Base-by-base conservation (phyloP, 2,888 invertebrate species). In the Epinotia brunnichana region DNA sequence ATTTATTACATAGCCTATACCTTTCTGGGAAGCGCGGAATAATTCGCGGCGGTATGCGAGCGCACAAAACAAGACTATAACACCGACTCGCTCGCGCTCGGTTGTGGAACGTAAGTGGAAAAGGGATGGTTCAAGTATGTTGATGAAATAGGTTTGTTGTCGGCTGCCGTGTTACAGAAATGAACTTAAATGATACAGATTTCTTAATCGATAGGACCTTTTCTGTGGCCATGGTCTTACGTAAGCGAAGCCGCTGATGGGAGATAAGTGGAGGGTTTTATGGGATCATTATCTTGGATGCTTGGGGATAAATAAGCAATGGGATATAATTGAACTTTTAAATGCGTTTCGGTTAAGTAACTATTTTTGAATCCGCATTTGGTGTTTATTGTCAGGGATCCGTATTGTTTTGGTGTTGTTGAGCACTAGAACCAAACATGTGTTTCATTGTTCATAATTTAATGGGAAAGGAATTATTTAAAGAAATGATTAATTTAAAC, bases 1-100 rank as follows among this genome's bases (percentile, higher is more conserved):
- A 92, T 92, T 91, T 91, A 92, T 91, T 83, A 85, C 90, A 82
- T 81, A 80, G 81, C 83, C 84, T 83, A 79, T 81, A 81, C 82
- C 82, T 81, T 90, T 91, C 91, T 85, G 82, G 82, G 91, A 91
- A 92, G 84, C 88, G 87, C 88, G 88, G 91, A 90, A 88, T 89
- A 87, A 91, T 90, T 86, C 88, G 87, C 82, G 82, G 83, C 81
- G 82, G 80, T 81, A 80, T 77, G 81, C 77, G 74, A 75, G 69
- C 24, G 62, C 62, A 48, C 62, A 62, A 44, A 62, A 62, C 41
- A 44, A 39, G 21, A 21, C 15, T 21, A 61, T 21, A 10, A 3
- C 44, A 21, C 48, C n/a, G 10, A n/a, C 48, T 48, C 48, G 9
- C 48, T 62, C 48, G 29, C 62, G 2, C 48, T 62, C 11, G 24